Evolutionary conservation across 2,797 vertebrate genomes (phyloP).

Genomic region (Gouania willdenowi): DNA sequence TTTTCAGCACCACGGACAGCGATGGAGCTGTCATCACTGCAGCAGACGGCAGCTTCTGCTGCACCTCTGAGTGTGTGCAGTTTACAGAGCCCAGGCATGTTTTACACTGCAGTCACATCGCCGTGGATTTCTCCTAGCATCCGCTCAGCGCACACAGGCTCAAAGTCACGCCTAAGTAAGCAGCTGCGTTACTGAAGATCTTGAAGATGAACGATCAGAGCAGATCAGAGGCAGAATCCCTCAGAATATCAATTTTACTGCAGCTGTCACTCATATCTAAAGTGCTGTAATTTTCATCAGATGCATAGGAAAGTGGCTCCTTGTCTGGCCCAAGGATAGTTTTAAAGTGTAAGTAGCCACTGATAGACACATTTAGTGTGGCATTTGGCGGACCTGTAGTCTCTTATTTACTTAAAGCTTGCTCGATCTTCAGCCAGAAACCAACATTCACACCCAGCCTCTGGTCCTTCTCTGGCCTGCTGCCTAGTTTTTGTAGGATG

Average conservation of each 20-base stretch:
- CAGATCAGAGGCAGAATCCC: constrained; percentile 26
- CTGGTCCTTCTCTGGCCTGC: constrained; percentile 40
- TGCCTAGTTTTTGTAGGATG: constrained; percentile 48
- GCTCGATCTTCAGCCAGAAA: constrained; percentile 30
- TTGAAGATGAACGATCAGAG: constrained; percentile 22
- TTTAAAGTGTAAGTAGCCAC: constrained; percentile 22
- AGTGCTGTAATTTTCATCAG: constrained; percentile 41
- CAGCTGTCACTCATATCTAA: constrained; percentile 43
- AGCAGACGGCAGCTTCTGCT: neutral
- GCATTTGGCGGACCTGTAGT: constrained; percentile 39
- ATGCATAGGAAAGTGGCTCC: constrained; percentile 13
- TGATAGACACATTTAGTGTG: constrained; percentile 44
- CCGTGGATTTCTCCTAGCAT: constrained; percentile 20
- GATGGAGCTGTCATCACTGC: constrained; percentile 7
- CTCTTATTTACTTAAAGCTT: constrained; percentile 17
- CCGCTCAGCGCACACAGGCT: constrained; percentile 11
- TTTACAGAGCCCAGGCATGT: constrained; percentile 8
- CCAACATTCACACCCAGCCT: constrained; percentile 32
- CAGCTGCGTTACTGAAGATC: constrained; percentile 37
- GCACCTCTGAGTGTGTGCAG: neutral
- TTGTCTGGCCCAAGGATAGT: constrained; percentile 29
- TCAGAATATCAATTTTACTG: constrained; percentile 21
- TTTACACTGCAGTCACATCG: constrained; percentile 1
- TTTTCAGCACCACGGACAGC: constrained; percentile 67
- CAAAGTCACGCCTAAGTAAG: constrained; percentile 33